Evolutionary conservation across 2,797 vertebrate genomes (phyloP).

Genomic region (Aphelocoma californica): DNA sequence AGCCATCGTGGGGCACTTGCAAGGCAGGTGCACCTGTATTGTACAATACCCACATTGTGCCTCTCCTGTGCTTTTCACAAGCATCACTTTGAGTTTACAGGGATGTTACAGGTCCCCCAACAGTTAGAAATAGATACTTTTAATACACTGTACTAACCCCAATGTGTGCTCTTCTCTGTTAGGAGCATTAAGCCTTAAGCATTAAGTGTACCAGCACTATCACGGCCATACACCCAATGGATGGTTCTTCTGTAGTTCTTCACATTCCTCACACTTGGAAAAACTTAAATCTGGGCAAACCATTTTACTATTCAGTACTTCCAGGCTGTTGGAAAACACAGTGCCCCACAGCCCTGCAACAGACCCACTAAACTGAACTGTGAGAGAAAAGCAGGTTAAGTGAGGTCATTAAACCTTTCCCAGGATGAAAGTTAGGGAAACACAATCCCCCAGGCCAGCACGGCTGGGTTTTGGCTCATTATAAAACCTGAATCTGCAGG

Average conservation of each 20-base stretch:
- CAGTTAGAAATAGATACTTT: background rate
- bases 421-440: background rate
- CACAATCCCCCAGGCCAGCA: background rate
- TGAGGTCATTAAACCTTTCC: background rate
- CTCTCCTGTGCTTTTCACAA: background rate
- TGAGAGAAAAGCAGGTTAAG: background rate
- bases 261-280: background rate
- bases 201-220: background rate
- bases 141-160: background rate
- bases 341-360: background rate
- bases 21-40: background rate
- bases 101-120: background rate
- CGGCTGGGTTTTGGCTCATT: accelerated
- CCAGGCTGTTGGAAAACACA: background rate
- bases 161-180: background rate
- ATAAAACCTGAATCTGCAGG: background rate
- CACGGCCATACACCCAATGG: background rate
- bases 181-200: background rate
- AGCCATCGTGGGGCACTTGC: background rate
- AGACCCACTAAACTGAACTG: background rate
- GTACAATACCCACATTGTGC: accelerated
- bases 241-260: background rate
- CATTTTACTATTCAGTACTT: background rate
- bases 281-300: background rate
- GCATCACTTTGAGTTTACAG: background rate